Evolutionary conservation across 2,888 invertebrate species (phyloP).

Genomic region (Polydrusus tereticollis): DNA sequence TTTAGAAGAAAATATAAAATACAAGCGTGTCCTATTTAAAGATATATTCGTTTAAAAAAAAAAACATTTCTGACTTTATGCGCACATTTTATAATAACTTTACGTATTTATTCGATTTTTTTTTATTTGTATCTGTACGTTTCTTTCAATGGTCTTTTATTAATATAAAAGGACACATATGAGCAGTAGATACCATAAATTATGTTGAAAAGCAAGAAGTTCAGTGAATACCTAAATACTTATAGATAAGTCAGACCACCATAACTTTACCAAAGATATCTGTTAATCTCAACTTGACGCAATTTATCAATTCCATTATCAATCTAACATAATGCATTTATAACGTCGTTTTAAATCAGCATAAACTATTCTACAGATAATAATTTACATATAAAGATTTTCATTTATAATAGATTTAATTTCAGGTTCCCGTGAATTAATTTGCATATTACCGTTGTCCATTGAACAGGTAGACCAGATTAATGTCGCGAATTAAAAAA

Average conservation of each 20-base stretch:
- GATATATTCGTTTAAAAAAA: no score
- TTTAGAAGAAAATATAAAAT: no score
- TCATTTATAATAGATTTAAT: constrained; percentile 45
- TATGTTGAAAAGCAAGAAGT: constrained; percentile 38
- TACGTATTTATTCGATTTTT: no score
- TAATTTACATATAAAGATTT: constrained; percentile 54
- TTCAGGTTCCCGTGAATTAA: neutral
- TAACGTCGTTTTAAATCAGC: constrained; percentile 54
- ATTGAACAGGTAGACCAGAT: neutral
- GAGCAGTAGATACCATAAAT: constrained; percentile 28
- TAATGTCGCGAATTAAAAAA: neutral
- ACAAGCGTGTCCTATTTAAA: no score
- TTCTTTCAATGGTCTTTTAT: no score
- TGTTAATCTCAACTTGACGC: constrained; percentile 54
- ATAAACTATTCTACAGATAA: constrained; percentile 47
- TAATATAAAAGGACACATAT: neutral
- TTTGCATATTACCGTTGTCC: constrained; percentile 2
- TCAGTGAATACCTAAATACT: constrained; percentile 40
- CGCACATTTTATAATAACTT: no score
- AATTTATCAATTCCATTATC: constrained; percentile 52
- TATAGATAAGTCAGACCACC: constrained; percentile 26
- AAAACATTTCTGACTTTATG: no score
- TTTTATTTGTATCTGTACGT: no score
- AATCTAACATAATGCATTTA: constrained; percentile 55
- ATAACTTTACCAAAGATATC: constrained; percentile 49